Conservation (phyloP, 30 jellyfish, hydroid and myxozoan genomes). For the Pseudorhiza aurosa region DNA sequence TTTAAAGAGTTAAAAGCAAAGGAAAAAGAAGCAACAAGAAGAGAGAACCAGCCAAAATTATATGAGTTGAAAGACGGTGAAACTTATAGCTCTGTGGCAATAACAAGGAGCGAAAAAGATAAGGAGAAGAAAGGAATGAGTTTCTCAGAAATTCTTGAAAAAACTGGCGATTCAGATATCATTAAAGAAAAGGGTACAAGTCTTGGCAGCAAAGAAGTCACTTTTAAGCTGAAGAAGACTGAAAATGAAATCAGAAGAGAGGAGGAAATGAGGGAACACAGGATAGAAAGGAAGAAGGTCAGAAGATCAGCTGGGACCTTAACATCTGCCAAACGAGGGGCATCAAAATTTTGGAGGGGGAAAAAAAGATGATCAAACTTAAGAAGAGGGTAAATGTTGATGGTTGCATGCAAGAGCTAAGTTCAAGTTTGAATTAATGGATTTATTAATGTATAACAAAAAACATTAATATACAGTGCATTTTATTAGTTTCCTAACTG, state of each 20-base stretch:
- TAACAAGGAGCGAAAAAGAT: background rate
- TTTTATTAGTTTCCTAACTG: too few species aligned
- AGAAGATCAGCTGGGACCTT: conserved; percentile 91
- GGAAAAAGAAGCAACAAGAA: conserved; percentile 2
- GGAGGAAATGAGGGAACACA: conserved; percentile 69
- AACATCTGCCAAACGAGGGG: conserved; percentile 42
- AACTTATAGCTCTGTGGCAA: conserved; percentile 2
- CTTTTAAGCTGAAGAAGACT: conserved; percentile 60
- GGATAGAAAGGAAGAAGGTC: conserved; percentile 76
- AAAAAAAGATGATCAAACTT: too few species aligned
- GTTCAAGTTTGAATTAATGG: too few species aligned
- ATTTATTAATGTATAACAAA: too few species aligned
- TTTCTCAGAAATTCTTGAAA: conserved; percentile 72
- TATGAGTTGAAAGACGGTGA: conserved; percentile 70
- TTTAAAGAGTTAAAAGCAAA: conserved; percentile 43
- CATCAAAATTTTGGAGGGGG: conserved; percentile 79
- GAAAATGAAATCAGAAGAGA: conserved; percentile 51
- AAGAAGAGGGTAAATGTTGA: too few species aligned
- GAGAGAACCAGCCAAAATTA: conserved; percentile 53
- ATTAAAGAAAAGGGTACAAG: conserved; percentile 76
- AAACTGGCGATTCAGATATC: conserved; percentile 26
- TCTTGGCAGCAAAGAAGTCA: conserved; percentile 85
- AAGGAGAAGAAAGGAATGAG: conserved; percentile 27
- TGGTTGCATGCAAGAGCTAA: too few species aligned
- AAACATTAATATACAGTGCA: too few species aligned